phyloP scores from a whole-genome alignment of 2,797 vertebrate species.

The Darevskia mixta region DNA sequence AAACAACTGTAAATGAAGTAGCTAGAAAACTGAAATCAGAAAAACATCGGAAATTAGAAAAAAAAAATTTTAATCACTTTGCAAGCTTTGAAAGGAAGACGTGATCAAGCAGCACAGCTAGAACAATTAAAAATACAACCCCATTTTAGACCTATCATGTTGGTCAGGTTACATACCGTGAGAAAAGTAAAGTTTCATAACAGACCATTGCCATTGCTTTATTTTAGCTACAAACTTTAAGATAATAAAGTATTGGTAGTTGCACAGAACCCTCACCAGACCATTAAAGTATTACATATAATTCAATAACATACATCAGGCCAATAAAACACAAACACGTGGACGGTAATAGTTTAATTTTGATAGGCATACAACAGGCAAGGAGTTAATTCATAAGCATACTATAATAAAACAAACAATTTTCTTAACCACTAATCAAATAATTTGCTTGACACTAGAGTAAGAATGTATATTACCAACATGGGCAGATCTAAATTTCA shows the following conservation, averaged over 20 bases:
- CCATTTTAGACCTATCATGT: background rate
- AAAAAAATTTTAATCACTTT: background rate
- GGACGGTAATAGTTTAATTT: conserved; percentile 52
- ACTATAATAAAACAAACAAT: background rate
- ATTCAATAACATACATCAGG: conserved; percentile 55
- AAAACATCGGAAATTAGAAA: background rate
- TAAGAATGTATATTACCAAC: background rate
- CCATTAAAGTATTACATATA: conserved; percentile 63
- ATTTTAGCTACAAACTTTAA: background rate
- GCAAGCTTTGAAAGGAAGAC: background rate
- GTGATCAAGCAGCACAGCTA: background rate
- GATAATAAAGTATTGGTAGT: conserved; percentile 54
- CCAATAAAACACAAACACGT: conserved; percentile 47
- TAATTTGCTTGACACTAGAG: background rate
- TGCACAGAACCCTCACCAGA: conserved; percentile 60
- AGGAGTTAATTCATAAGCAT: background rate
- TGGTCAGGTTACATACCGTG: background rate
- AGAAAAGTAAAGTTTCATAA: background rate
- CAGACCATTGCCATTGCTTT: background rate
- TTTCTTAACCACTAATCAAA: background rate
- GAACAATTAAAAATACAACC: background rate
- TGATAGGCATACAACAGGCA: conserved; percentile 39
- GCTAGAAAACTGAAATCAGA: conserved; percentile 26
- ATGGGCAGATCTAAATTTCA: background rate
- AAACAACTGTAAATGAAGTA: conserved; percentile 25